Evolutionary conservation across 1,140 invertebrate species (phyloP).

Genomic region (Anthonomus grandis): DNA sequence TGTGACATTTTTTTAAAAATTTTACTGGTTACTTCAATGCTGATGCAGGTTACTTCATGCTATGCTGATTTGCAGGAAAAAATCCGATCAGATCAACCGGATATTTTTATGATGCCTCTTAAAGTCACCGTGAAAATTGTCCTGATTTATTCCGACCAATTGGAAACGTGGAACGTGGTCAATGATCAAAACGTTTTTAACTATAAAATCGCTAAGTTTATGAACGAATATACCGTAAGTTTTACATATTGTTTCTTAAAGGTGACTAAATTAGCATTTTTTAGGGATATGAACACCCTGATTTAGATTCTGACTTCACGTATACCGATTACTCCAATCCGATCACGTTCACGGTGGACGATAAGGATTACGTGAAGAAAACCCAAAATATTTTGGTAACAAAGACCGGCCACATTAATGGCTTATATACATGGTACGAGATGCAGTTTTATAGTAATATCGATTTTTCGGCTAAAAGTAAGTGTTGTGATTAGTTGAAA

Average conservation of each 20-base stretch:
- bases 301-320: slow-evolving; percentile 27
- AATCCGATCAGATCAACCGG: slow-evolving; percentile 17
- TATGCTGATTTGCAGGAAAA: slow-evolving; percentile 15
- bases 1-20: no score
- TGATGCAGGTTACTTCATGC: slow-evolving; percentile 3
- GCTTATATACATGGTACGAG: slow-evolving; percentile 31
- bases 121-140: slow-evolving; percentile 20
- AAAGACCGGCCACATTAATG: slow-evolving; percentile 24
- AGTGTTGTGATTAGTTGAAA: background rate
- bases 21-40: background rate
- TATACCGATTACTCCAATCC: slow-evolving; percentile 26
- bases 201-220: slow-evolving; percentile 29
- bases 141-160: slow-evolving; percentile 28
- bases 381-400: slow-evolving; percentile 22
- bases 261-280: slow-evolving; percentile 14
- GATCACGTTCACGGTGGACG: slow-evolving; percentile 22
- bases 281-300: slow-evolving; percentile 34
- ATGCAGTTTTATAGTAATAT: slow-evolving; percentile 21
- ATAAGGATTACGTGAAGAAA: slow-evolving; percentile 17
- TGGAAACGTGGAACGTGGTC: slow-evolving; percentile 32
- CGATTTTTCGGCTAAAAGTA: slow-evolving; percentile 24
- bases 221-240: slow-evolving; percentile 36
- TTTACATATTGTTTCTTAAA: background rate
- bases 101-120: slow-evolving; percentile 18
- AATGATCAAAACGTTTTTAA: slow-evolving; percentile 32